Evolutionary conservation across 2,113 vertebrate genomes (phyloP).

Genomic region (Illadopsis cleaveri): DNA sequence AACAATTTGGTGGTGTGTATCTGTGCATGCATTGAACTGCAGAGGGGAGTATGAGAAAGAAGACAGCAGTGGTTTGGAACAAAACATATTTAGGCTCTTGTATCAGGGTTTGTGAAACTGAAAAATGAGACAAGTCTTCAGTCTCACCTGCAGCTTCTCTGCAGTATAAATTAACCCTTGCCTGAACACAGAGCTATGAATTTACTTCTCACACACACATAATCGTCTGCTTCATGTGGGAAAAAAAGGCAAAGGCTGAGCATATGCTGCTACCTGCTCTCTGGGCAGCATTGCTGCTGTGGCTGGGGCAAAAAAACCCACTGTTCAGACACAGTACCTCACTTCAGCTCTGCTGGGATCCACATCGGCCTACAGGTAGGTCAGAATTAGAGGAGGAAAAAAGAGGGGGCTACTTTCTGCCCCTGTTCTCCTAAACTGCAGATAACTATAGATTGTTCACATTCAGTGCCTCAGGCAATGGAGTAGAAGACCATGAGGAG

Average conservation of each 20-base stretch:
- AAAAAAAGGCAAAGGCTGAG: not conserved
- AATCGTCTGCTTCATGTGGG: not conserved
- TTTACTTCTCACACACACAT: not conserved
- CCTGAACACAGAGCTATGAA: not conserved
- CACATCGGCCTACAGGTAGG: not conserved
- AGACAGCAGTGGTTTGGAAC: not conserved
- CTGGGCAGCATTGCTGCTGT: not conserved
- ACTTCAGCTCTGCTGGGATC: not conserved
- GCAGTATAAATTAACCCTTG: not conserved
- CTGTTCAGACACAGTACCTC: not conserved
- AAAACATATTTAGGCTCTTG: not conserved
- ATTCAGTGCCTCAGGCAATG: not conserved
- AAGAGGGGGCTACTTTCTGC: not conserved
- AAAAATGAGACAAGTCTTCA: not conserved
- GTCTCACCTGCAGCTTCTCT: slow-evolving; percentile 24
- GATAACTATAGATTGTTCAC: not conserved
- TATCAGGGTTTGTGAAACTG: not conserved
- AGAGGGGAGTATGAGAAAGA: not conserved
- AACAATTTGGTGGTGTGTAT: not conserved
- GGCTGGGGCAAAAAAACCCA: not conserved
- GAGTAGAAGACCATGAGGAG: not conserved
- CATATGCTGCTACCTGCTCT: not conserved
- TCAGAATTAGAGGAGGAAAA: not conserved
- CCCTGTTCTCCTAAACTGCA: not conserved
- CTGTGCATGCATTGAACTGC: not conserved